These are phyloP conservation scores for Mylabris phalerata DNA, from an alignment of 1,140 invertebrate genomes.

Conservation along the genomic window DNA sequence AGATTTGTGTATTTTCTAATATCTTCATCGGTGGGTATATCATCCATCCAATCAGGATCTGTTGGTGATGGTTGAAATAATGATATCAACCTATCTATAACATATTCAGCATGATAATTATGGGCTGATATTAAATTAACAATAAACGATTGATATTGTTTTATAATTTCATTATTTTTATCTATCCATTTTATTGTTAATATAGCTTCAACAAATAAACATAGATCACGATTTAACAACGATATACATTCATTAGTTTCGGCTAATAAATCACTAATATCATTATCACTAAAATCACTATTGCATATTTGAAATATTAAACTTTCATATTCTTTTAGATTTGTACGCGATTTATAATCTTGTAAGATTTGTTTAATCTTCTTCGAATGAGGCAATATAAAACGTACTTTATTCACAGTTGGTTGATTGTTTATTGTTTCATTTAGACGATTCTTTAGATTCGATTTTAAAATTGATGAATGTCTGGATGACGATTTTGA, in stretches of 20 bases:
- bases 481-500: too few relatives aligned
- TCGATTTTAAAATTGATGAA: too few relatives aligned
- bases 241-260: conserved; percentile 53
- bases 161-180: conserved; percentile 42
- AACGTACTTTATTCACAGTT: conserved; percentile 32
- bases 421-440: conserved; percentile 1
- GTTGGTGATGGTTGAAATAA: conserved; percentile 47
- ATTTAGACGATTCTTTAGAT: too few relatives aligned
- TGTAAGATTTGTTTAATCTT: conserved; percentile 33
- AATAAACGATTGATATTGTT: conserved; percentile 53
- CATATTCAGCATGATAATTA: conserved; percentile 52
- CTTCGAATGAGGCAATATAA: conserved; percentile 35
- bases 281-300: conserved; percentile 47
- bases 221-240: conserved; percentile 48
- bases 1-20: conserved; percentile 46
- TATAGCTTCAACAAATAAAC: conserved; percentile 54
- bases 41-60: conserved; percentile 41
- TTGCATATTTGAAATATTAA: conserved; percentile 36
- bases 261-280: conserved; percentile 48
- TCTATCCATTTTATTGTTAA: conserved; percentile 53
- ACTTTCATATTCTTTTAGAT: conserved; percentile 33
- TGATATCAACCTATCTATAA: conserved; percentile 50
- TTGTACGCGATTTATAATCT: conserved; percentile 21
- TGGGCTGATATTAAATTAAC: conserved; percentile 57
- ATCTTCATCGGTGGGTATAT: conserved; percentile 43